Evolutionary conservation across 2,888 invertebrate species (phyloP), one percentile per base, ranked within the genome.

Genomic region (Drosophila stalkeri): DNA sequence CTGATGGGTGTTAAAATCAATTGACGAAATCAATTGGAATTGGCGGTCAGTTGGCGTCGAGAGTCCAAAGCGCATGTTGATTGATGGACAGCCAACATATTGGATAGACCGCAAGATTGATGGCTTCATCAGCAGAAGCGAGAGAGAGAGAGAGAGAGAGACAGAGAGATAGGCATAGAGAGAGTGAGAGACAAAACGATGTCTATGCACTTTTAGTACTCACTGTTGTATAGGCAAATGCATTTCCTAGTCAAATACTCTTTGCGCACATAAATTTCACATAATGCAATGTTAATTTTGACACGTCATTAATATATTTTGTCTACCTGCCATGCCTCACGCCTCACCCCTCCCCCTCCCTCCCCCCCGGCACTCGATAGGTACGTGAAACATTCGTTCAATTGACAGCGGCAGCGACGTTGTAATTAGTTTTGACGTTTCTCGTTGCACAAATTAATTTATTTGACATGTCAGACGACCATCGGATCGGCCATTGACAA

Each of bases 241-340:
- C 73, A 72, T 70, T 79, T 59, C n/a, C 54, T 67, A 61, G 49
- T 47, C 52, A 4, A 39, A 47, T 6, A 43, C 68, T 46, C 62
- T 49, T 43, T n/a, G n/a, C 49, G 27, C 67, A 74, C 70, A 75
- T 71, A 77, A 81, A 75, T 80, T 75, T 75, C 77, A 64, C 75
- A 81, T 90, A 91, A 90, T 91, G 91, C 91, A 91, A 91, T 91
- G 91, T 90, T 92, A 91, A 91, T 91, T 91, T 91, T 92, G 91
- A 91, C 92, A 91, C 91, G 90, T 91, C 92, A 90, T 92, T 91
- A 92, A 91, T 92, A 91, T 84, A 87, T 91, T 91, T 86, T 90
- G 89, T 79, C 83, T 82, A 72, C 74, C 80, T 65, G 35, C 74
- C 51, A 62, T 33, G 20, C 35, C 51, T 63, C 4, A n/a, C 27